Evolutionary conservation across 1,140 invertebrate genomes (phyloP).

Genomic region (Orchestia grillus): DNA sequence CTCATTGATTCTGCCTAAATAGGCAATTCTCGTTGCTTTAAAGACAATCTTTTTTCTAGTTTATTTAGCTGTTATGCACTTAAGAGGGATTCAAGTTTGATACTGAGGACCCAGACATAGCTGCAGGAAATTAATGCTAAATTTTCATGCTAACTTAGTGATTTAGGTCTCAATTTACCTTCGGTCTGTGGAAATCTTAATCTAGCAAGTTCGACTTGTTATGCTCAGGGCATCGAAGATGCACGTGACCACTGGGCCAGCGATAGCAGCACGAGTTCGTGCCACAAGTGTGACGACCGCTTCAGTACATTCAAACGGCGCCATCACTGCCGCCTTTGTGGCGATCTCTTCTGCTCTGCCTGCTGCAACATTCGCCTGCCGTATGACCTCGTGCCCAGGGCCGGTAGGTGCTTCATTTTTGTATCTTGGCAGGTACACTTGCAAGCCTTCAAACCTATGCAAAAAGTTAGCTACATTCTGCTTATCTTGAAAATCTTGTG

Average conservation of each 20-base stretch:
- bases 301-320: slow-evolving; percentile 55
- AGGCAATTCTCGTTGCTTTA: too few relatives aligned
- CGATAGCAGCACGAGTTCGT: slow-evolving; percentile 28
- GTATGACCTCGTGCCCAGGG: neutral
- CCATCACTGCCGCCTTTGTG: slow-evolving; percentile 58
- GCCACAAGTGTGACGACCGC: slow-evolving; percentile 54
- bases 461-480: too few relatives aligned
- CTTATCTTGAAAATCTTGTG: too few relatives aligned
- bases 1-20: too few relatives aligned
- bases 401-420: neutral
- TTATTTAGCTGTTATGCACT: too few relatives aligned
- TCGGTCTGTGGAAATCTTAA: neutral
- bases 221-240: slow-evolving; percentile 16
- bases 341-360: slow-evolving; percentile 53
- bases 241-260: slow-evolving; percentile 31
- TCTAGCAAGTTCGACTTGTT: neutral
- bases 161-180: neutral
- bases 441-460: neutral
- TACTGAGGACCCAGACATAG: too few relatives aligned
- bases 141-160: neutral
- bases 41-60: too few relatives aligned
- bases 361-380: slow-evolving; percentile 43
- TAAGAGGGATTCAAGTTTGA: too few relatives aligned
- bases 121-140: too few relatives aligned
- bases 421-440: neutral